Conservation (phyloP, 2,888 invertebrate genomes). For the Perizoma affinitatum region DNA sequence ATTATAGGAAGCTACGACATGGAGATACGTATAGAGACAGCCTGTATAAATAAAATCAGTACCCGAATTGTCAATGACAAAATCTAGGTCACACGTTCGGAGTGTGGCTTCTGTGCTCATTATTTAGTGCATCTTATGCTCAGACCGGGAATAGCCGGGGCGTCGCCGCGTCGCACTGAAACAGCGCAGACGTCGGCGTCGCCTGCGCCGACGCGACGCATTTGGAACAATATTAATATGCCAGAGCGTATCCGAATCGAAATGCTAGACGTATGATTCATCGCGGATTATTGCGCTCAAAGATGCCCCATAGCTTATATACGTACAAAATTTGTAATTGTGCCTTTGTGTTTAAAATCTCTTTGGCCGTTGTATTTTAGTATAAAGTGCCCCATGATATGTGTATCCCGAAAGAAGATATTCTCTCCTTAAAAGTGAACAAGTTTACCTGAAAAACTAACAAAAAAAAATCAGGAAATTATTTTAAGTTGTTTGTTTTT, state of each 20-base stretch:
- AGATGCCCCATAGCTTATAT: not conserved
- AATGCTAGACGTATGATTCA: slow-evolving; percentile 53
- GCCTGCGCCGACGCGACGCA: slow-evolving; percentile 53
- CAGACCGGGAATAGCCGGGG: slow-evolving; percentile 57
- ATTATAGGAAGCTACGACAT: too few species aligned
- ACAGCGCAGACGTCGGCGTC: slow-evolving; percentile 72
- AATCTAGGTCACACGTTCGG: slow-evolving; percentile 28
- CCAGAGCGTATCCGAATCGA: slow-evolving; percentile 51
- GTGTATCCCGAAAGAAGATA: too few species aligned
- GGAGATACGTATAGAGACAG: too few species aligned
- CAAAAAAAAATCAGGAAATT: too few species aligned
- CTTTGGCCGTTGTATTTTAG: too few species aligned
- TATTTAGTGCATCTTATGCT: slow-evolving; percentile 29
- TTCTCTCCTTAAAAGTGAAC: too few species aligned
- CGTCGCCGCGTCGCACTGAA: slow-evolving; percentile 52
- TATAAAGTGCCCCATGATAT: too few species aligned
- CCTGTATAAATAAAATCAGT: not conserved
- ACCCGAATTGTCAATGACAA: slow-evolving; percentile 8
- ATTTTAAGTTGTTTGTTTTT: too few species aligned
- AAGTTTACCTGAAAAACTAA: too few species aligned
- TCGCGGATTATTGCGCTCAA: slow-evolving; percentile 25
- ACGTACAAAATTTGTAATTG: too few species aligned
- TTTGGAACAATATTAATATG: slow-evolving; percentile 66
- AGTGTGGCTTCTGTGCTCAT: slow-evolving; percentile 30
- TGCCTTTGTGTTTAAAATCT: too few species aligned